Base-by-base conservation (phyloP, 2,797 vertebrate species). In the Gephyroberyx darwinii region DNA sequence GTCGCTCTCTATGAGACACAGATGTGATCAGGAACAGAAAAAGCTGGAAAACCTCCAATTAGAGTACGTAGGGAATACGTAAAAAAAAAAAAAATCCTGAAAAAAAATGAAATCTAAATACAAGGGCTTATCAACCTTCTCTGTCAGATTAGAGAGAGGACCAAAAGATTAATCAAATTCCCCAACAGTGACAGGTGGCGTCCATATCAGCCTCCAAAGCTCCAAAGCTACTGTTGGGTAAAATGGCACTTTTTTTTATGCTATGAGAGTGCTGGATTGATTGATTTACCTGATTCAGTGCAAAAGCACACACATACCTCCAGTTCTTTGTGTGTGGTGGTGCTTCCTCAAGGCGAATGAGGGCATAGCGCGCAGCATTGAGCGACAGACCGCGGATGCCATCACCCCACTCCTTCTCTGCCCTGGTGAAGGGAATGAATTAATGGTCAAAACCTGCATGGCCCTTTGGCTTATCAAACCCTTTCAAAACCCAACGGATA, bases 301-400 rank as follows among this genome's bases (percentile, higher is more conserved):
- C 68, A 79, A 26, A 55, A 51, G 8, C 59, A 52, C 12, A 35
- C 13, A 37, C 17, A 31, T 88, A 98, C 97, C 97, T 96, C 97
- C 97, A 99, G 92, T 99, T 99, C 90, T 99, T 99, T 17, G 97
- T 99, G 90, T 99, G 97, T 10, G 95, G 96, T 0, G 96, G 95
- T 0, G 96, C 94, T 0, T 98, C 96, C 80, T 99, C 97, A 7
- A 98, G 92, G 2, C 96, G 95, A 77, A 97, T 95, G 35, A 99
- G 93, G 69, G 97, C 97, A 0, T 95, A 99, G 65, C 96, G 96
- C 41, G 97, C 97, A 0, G 97, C 97, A 0, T 98, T 99, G 7
- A 98, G 93, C 0, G 97, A 98, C 59, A 99, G 87, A 0, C 97
- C 97, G 0, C 96, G 85, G 81, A 99, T 98, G 33, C 97, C 97